These are phyloP conservation scores for Tenebrosternarchus preto DNA, from an alignment of 2,113 vertebrate genomes.

Conservation along the genomic window DNA sequence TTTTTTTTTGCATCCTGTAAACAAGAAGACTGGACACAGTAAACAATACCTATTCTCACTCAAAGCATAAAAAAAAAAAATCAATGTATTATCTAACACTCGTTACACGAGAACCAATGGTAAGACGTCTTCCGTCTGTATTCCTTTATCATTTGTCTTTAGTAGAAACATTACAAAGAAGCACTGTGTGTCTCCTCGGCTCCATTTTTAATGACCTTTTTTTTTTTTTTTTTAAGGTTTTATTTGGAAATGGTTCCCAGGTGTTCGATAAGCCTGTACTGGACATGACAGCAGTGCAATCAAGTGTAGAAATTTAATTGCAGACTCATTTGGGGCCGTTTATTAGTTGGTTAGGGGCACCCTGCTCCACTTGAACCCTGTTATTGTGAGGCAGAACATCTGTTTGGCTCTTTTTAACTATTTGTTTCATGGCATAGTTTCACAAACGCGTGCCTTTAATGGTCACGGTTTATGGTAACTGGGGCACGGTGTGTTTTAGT, in stretches of 20 bases:
- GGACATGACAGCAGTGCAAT: constrained; percentile 84
- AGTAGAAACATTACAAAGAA: constrained; percentile 45
- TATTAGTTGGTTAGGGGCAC: constrained; percentile 82
- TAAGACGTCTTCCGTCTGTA: background rate
- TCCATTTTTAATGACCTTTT: constrained; percentile 59
- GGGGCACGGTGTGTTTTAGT: constrained; percentile 52
- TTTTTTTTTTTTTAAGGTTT: constrained; percentile 62
- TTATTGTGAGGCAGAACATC: constrained; percentile 79
- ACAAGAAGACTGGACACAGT: too few relatives aligned
- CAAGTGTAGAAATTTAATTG: constrained; percentile 85
- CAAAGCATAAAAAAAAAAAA: background rate
- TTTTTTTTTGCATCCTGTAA: too few relatives aligned
- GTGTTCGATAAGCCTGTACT: constrained; percentile 81
- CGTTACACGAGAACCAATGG: background rate
- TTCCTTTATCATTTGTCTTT: background rate
- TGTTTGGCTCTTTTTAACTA: constrained; percentile 75
- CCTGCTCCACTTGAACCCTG: constrained; percentile 80
- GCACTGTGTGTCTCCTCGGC: constrained; percentile 43
- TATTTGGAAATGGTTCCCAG: constrained; percentile 81
- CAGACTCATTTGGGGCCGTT: constrained; percentile 81
- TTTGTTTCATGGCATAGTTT: constrained; percentile 71
- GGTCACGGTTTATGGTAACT: constrained; percentile 56
- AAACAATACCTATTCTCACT: background rate
- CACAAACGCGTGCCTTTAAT: constrained; percentile 60
- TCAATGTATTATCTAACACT: background rate